phyloP scores from a whole-genome alignment of 2,113 vertebrate genomes.

The Nothoprocta perdicaria region DNA sequence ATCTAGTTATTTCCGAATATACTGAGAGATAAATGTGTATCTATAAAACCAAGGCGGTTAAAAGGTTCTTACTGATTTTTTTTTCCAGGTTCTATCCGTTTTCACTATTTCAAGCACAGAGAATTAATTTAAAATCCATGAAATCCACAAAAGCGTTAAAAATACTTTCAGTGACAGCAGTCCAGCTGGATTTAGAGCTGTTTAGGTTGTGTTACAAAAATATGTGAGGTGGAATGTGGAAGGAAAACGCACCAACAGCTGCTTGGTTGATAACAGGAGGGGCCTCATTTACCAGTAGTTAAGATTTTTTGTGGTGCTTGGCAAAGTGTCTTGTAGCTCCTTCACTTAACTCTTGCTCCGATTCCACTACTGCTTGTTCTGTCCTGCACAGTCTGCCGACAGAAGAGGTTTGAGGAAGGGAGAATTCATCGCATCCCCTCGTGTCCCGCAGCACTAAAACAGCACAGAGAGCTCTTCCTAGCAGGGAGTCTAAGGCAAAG shows the following conservation, averaged over 20 bases:
- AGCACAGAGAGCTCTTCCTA: rapidly evolving
- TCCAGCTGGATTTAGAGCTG: not conserved
- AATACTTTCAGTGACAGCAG: not conserved
- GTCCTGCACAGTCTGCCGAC: not conserved
- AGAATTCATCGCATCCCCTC: not conserved
- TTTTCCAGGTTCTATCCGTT: not conserved
- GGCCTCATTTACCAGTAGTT: rapidly evolving
- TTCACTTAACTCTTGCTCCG: not conserved
- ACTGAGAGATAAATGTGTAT: not conserved
- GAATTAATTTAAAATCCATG: not conserved
- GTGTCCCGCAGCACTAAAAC: not conserved
- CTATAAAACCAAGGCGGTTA: not conserved
- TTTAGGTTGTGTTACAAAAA: not conserved
- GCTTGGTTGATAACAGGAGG: not conserved
- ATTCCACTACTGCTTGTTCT: not conserved
- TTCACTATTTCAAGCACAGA: not conserved
- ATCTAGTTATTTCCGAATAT: not conserved
- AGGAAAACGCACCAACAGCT: not conserved
- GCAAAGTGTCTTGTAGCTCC: not conserved
- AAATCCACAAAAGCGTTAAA: not conserved
- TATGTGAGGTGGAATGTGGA: not conserved
- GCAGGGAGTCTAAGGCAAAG: not conserved
- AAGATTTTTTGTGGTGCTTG: not conserved
- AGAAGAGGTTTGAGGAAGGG: not conserved
- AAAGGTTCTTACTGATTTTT: not conserved